These are phyloP conservation scores for Riparia riparia DNA, from an alignment of 2,113 vertebrate genomes.

Conservation along the genomic window DNA sequence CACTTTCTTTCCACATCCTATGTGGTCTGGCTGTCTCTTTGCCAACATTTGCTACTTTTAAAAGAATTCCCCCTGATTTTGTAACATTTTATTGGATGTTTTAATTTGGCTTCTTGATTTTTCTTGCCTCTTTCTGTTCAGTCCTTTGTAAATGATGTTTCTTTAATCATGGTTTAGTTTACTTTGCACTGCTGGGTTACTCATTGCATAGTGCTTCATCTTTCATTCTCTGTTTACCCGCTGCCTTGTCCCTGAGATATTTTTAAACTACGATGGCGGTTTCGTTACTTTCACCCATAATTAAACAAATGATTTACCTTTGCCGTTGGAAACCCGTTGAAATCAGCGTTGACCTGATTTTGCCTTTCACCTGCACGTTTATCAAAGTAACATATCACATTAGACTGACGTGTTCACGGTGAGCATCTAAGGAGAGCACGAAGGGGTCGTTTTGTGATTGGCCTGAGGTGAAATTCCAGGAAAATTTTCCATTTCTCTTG, in stretches of 20 bases:
- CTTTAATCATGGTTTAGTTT: not conserved
- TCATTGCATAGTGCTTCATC: not conserved
- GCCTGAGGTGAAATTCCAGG: not conserved
- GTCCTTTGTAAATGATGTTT: not conserved
- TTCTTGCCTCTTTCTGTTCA: not conserved
- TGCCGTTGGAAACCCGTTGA: not conserved
- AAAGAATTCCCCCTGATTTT: not conserved
- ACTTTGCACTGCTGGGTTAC: not conserved
- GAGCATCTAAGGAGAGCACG: not conserved
- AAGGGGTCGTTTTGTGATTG: not conserved
- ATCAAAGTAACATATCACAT: not conserved
- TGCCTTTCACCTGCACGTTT: not conserved
- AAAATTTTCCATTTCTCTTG: not conserved
- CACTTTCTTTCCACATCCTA: not conserved
- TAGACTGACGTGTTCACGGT: not conserved
- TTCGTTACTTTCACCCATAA: not conserved
- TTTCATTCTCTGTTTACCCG: not conserved
- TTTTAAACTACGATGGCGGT: not conserved
- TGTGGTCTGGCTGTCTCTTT: conserved; percentile 17
- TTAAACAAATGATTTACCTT: not conserved
- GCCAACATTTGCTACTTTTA: not conserved
- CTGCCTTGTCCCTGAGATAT: not conserved
- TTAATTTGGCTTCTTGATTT: conserved; percentile 17
- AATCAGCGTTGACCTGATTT: not conserved
- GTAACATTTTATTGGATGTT: not conserved